Evolutionary conservation across 2,888 invertebrate species (phyloP).

Genomic region (Sicus ferrugineus): DNA sequence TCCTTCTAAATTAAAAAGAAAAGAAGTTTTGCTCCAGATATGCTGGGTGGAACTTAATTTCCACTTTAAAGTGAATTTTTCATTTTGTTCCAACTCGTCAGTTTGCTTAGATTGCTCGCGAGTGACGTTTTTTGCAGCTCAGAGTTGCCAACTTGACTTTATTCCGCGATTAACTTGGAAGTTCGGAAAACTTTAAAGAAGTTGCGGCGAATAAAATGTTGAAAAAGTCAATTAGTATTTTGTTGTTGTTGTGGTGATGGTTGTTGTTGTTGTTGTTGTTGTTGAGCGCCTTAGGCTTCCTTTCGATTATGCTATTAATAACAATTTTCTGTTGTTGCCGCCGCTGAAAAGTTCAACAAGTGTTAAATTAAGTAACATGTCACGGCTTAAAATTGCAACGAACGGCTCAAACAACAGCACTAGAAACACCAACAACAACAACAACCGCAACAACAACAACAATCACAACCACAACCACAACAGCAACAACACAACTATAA

Average conservation of each 20-base stretch:
- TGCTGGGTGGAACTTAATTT: too few species aligned
- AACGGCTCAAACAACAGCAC: slow-evolving; percentile 22
- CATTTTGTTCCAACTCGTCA: too few species aligned
- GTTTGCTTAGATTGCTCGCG: too few species aligned
- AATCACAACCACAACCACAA: slow-evolving; percentile 24
- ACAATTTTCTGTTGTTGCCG: slow-evolving; percentile 6
- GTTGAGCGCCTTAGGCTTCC: not conserved
- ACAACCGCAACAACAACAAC: slow-evolving; percentile 36
- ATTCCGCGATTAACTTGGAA: too few species aligned
- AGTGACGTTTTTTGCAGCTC: too few species aligned
- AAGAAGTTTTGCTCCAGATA: too few species aligned
- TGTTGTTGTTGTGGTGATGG: slow-evolving; percentile 18
- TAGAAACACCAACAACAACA: slow-evolving; percentile 24
- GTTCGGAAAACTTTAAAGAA: too few species aligned
- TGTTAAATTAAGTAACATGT: slow-evolving; percentile 38
- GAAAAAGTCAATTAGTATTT: slow-evolving; percentile 4
- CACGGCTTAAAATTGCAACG: slow-evolving; percentile 22
- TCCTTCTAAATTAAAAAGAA: too few species aligned
- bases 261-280: slow-evolving; percentile 26
- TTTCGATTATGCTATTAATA: not conserved
- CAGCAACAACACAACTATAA: slow-evolving; percentile 37
- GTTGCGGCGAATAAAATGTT: not conserved
- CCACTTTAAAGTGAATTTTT: too few species aligned
- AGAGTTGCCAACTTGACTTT: too few species aligned
- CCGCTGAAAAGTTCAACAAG: slow-evolving; percentile 31